phyloP scores from a whole-genome alignment of 2,113 vertebrate genomes.

The Oncorhynchus clarkii region DNA sequence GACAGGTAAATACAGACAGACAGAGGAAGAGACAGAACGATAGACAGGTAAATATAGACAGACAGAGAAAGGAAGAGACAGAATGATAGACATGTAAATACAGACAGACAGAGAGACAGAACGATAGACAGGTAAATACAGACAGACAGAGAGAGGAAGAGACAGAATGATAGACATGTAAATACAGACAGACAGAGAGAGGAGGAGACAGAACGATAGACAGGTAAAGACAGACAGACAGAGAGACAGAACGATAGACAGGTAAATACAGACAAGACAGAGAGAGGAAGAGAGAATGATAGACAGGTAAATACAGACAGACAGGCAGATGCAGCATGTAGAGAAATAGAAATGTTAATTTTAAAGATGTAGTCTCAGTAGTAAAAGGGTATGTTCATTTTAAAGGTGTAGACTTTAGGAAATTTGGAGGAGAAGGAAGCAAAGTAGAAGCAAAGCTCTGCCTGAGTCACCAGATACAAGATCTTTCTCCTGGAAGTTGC shows the following conservation, averaged over 20 bases:
- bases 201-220: background rate
- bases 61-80: constrained; percentile 18
- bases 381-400: background rate
- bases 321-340: constrained; percentile 22
- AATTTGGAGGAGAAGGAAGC: background rate
- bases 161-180: background rate
- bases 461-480: background rate
- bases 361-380: background rate
- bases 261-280: constrained; percentile 17
- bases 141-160: background rate
- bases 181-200: background rate
- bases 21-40: too few species aligned
- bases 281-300: too few species aligned
- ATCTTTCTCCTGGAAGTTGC: constrained; percentile 14
- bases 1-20: too few species aligned
- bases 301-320: too few species aligned
- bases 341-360: constrained; percentile 12
- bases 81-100: too few species aligned
- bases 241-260: background rate
- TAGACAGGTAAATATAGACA: constrained; percentile 3
- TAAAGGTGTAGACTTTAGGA: background rate
- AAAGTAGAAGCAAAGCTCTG: background rate
- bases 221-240: constrained; percentile 29
- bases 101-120: background rate
- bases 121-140: too few species aligned